Evolutionary conservation across 2,797 vertebrate species (phyloP).

Genomic region (Threskiornis aethiopicus): DNA sequence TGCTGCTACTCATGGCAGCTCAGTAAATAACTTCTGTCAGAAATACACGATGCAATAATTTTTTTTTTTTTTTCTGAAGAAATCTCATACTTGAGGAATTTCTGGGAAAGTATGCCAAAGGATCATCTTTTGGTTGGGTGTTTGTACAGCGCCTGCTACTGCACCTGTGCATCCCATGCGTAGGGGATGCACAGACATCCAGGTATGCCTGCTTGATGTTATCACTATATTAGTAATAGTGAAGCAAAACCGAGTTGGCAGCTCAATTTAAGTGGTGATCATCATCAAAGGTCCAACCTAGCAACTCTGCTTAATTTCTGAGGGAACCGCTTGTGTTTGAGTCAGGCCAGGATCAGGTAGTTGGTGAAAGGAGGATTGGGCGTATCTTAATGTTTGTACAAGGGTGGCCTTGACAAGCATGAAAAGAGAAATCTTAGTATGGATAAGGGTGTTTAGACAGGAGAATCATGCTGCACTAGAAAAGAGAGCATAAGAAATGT

Average conservation of each 20-base stretch:
- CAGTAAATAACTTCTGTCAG: neutral
- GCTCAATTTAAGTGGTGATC: neutral
- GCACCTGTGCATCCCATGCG: neutral
- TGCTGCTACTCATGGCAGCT: neutral
- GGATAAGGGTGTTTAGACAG: neutral
- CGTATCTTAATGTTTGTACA: neutral
- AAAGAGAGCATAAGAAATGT: neutral
- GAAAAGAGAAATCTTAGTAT: neutral
- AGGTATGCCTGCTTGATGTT: neutral
- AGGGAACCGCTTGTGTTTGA: neutral
- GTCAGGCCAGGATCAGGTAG: neutral
- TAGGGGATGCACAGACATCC: neutral
- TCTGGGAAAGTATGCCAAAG: neutral
- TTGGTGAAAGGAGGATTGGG: neutral
- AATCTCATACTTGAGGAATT: neutral
- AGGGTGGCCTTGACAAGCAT: neutral
- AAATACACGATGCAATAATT: rapidly evolving
- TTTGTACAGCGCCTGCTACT: neutral
- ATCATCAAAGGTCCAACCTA: neutral
- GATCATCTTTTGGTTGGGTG: neutral
- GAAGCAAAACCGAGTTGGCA: neutral
- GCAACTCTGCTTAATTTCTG: neutral
- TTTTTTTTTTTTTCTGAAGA: neutral
- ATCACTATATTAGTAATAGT: neutral
- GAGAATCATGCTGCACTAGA: neutral